These are phyloP conservation scores for Dinomys branickii DNA, from an alignment of 2,113 vertebrate genomes.

Conservation along the genomic window DNA sequence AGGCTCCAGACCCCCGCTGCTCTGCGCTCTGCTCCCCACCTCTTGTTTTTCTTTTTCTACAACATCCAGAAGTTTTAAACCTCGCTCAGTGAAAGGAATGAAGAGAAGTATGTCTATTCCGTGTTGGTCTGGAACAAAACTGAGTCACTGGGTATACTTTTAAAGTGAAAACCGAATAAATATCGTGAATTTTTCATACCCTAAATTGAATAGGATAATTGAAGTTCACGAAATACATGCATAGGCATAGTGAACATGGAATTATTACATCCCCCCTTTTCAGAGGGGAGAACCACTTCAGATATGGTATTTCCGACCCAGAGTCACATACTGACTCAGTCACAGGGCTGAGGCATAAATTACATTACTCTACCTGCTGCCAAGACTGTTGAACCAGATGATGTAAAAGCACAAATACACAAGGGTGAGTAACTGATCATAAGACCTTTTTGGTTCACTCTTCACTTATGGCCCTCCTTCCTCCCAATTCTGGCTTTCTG, in stretches of 20 bases:
- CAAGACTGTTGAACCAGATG: not conserved
- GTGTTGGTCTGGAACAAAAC: not conserved
- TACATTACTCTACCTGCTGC: not conserved
- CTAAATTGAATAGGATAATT: not conserved
- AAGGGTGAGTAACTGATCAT: not conserved
- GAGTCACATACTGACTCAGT: not conserved
- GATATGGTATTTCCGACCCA: not conserved
- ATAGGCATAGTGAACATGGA: not conserved
- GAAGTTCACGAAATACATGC: not conserved
- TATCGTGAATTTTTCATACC: not conserved
- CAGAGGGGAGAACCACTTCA: not conserved
- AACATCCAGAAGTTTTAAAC: not conserved
- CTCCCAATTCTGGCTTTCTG: not conserved
- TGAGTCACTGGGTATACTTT: not conserved
- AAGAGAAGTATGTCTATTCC: not conserved
- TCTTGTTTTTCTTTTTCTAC: not conserved
- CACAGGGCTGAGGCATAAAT: not conserved
- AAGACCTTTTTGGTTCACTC: not conserved
- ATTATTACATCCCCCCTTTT: not conserved
- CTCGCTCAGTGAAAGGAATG: not conserved
- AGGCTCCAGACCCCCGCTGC: not conserved
- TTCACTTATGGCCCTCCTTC: not conserved
- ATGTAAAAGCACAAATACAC: not conserved
- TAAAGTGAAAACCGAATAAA: conserved; percentile 23
- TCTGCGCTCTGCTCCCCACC: not conserved